Evolutionary conservation across 2,113 vertebrate species (phyloP).

Genomic region (Heterochromis multidens): DNA sequence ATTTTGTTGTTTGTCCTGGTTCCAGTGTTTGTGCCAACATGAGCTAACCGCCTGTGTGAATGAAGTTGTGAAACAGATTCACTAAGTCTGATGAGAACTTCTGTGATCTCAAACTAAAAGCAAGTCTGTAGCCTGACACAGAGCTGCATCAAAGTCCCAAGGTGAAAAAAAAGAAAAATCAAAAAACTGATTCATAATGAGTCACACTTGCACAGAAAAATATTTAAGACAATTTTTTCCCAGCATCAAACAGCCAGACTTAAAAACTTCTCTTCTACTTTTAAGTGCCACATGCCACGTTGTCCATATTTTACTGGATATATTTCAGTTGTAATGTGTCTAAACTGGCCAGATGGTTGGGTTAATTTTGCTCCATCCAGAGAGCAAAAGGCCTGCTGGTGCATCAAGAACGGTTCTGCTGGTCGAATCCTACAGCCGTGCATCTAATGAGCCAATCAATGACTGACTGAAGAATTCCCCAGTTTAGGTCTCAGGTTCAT

Average conservation of each 20-base stretch:
- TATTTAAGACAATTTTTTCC: not conserved
- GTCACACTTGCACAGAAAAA: not conserved
- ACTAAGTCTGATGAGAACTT: not conserved
- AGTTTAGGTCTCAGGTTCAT: conserved; percentile 21
- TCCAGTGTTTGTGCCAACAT: not conserved
- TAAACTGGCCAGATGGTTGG: conserved; percentile 58
- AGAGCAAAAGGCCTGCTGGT: conserved; percentile 2
- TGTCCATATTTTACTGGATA: conserved; percentile 3
- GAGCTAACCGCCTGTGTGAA: not conserved
- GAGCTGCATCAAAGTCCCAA: no score
- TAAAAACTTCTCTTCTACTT: not conserved
- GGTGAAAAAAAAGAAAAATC: not conserved
- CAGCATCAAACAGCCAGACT: not conserved
- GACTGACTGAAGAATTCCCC: not conserved
- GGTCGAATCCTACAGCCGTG: not conserved
- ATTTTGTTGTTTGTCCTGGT: not conserved
- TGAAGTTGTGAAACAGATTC: not conserved
- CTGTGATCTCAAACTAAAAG: no score
- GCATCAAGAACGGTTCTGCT: not conserved
- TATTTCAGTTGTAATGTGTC: conserved; percentile 39
- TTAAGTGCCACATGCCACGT: not conserved
- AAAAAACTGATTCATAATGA: not conserved
- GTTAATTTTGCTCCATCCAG: conserved; percentile 35
- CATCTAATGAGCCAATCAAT: conserved; percentile 42
- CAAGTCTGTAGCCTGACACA: no score